phyloP scores from a whole-genome alignment of 1,140 invertebrate genomes.

The Homarus americanus region DNA sequence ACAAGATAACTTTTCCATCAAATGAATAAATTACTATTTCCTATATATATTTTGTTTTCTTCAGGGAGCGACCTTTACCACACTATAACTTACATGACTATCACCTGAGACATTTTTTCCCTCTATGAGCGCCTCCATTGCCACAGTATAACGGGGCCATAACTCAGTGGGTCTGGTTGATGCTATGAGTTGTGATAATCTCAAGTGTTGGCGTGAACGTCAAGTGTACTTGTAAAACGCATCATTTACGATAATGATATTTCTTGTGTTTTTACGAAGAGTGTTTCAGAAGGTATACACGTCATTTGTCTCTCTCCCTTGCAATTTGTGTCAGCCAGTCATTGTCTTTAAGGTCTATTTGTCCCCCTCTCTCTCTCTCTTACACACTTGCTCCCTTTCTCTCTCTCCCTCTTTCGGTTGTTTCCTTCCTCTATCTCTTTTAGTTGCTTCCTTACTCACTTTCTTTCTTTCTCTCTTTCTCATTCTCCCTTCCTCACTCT shows the following conservation, averaged over 20 bases:
- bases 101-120: too few species aligned
- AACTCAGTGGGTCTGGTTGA: neutral
- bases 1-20: too few species aligned
- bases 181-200: neutral
- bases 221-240: neutral
- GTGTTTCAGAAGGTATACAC: too few species aligned
- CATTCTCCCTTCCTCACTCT: slow-evolving; percentile 1
- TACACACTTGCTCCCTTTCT: neutral
- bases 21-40: too few species aligned
- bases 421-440: slow-evolving; percentile 8
- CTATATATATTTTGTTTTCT: too few species aligned
- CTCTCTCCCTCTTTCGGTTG: slow-evolving; percentile 17
- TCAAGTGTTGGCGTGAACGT: neutral
- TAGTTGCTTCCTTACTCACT: slow-evolving; percentile 1
- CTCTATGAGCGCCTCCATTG: too few species aligned
- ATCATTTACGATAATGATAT: neutral
- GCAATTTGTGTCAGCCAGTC: neutral
- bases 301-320: neutral
- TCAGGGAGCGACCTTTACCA: too few species aligned
- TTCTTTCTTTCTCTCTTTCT: slow-evolving; percentile 7
- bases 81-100: too few species aligned
- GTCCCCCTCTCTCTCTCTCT: neutral
- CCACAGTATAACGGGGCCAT: neutral
- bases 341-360: neutral
- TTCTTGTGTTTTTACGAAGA: too few species aligned